phyloP scores from a whole-genome alignment of 30 jellyfish, hydroid and myxozoan genomes.

The Aurelia aurita region DNA sequence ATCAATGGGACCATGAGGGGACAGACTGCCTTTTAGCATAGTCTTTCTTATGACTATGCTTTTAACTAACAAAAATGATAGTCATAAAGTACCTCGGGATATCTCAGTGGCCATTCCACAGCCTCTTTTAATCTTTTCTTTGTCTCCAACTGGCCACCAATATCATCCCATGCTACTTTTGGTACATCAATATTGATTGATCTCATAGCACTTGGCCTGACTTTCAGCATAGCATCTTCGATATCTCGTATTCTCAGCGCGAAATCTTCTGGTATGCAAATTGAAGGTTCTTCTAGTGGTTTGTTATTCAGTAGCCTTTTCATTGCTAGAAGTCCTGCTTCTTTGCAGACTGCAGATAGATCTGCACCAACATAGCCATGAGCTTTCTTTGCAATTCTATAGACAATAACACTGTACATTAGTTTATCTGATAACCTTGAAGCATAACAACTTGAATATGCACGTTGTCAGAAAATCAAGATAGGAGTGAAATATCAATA shows the following conservation, averaged over 20 bases:
- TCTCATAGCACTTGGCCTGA: constrained; percentile 94
- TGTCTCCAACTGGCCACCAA: constrained; percentile 93
- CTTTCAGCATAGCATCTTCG: constrained; percentile 76
- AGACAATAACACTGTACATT: background rate
- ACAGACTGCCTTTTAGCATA: no score
- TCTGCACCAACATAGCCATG: constrained; percentile 99
- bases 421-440: background rate
- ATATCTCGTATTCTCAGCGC: constrained; percentile 49
- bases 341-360: constrained; percentile 88
- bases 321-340: constrained; percentile 33
- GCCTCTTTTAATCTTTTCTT: constrained; percentile 83
- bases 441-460: no score
- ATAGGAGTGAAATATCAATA: no score
- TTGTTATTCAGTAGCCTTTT: constrained; percentile 5
- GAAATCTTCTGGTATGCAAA: constrained; percentile 8
- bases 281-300: background rate
- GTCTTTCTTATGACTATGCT: no score
- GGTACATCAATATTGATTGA: constrained; percentile 92
- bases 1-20: no score
- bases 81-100: constrained; percentile 75
- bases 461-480: no score
- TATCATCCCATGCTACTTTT: constrained; percentile 91
- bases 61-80: no score
- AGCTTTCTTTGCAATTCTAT: constrained; percentile 67
- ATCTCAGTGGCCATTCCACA: constrained; percentile 96